Base-by-base conservation (phyloP, 2,797 vertebrate species). In the Gymnoscopelus microlampas region DNA sequence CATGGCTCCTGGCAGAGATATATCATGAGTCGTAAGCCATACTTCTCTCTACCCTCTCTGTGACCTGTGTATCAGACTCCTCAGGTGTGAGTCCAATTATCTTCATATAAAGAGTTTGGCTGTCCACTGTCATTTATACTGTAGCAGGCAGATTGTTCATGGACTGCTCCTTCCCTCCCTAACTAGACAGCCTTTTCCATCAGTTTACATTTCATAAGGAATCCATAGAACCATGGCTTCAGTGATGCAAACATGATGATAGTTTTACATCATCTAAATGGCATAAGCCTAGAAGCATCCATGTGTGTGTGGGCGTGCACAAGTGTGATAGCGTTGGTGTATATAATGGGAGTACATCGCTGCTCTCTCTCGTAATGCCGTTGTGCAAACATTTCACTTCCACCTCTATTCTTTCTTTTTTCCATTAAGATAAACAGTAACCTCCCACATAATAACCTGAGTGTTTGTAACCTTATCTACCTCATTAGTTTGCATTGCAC, bases 211-310 rank as follows among this genome's bases (percentile, higher is more conserved):
- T 60, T 74, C 74, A 77, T 76, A 65, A 62, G 60, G 49, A 53
- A 81, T 74, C 64, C 69, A 67, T 71, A 53, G 47, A 71, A 15
- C 57, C 51, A 32, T 58, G 66, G 51, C 47, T 8, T 66, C 68
- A 76, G 32, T 80, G 50, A 60, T 72, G 32, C 63, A 68, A 70
- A 57, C 55, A 50, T 39, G 61, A 77, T 77, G 76, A 84, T 82
- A 70, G 79, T 72, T 87, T 75, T 60, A 78, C 78, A 69, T 81
- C 68, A 48, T 55, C 14, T 29, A 48, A 15, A 44, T 79, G 60
- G 39, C 39, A 44, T 56, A 57, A 29, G 67, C 55, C 55, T 56
- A 56, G 14, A 11, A 56, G 32, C n/a, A 60, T 50, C 8, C 15
- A 39, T 39, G 48, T 49, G 26, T 39, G 48, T 49, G 26, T 59